These are phyloP conservation scores for Eupithecia insigniata DNA, from an alignment of 2,888 invertebrate genomes.

Conservation along the genomic window DNA sequence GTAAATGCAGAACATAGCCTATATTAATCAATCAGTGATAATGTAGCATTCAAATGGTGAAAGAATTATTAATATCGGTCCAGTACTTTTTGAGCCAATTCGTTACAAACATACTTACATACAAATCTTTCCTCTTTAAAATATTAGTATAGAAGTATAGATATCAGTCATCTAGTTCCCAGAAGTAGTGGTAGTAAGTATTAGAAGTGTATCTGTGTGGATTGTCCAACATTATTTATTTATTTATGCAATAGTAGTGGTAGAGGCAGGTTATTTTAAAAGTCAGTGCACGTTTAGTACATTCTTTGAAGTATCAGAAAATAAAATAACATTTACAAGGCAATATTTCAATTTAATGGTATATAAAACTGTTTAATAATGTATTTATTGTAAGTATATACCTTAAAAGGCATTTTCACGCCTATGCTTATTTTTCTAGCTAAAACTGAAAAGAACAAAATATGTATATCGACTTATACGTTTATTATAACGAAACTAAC, in stretches of 20 bases:
- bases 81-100: too few relatives aligned
- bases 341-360: conserved; percentile 52
- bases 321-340: conserved; percentile 16
- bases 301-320: conserved; percentile 14
- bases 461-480: neutral
- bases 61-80: too few relatives aligned
- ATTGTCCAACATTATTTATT: too few relatives aligned
- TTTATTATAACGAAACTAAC: neutral
- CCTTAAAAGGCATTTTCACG: conserved; percentile 33
- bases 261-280: neutral
- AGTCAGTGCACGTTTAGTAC: neutral
- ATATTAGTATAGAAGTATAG: too few relatives aligned
- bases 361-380: conserved; percentile 71
- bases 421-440: conserved; percentile 51
- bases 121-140: too few relatives aligned
- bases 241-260: neutral
- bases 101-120: too few relatives aligned
- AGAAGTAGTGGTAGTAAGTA: too few relatives aligned
- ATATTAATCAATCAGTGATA: too few relatives aligned
- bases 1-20: too few relatives aligned
- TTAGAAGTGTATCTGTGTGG: too few relatives aligned
- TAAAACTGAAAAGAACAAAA: conserved; percentile 17
- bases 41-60: too few relatives aligned
- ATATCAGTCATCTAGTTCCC: too few relatives aligned
- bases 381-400: conserved; percentile 59